These are phyloP conservation scores for Agelas oroides DNA, from an alignment of 37 sponge, comb jelly and placozoan genomes.

Conservation along the genomic window DNA sequence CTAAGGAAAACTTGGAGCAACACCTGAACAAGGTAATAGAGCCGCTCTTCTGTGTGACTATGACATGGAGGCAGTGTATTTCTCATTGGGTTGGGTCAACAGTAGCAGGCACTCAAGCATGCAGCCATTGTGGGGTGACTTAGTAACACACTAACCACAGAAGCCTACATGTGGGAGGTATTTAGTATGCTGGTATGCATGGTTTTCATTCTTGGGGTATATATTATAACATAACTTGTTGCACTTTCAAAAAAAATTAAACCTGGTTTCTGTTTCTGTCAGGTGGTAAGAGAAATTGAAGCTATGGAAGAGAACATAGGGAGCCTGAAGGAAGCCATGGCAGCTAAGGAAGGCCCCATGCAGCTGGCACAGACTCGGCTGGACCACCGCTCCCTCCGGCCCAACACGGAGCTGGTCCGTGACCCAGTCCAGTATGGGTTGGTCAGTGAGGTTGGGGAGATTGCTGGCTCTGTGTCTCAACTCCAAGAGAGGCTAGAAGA, in stretches of 20 bases:
- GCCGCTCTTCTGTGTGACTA: too few relatives aligned
- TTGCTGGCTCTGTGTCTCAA: constrained; percentile 51
- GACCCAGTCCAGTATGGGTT: constrained; percentile 94
- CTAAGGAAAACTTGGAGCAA: constrained; percentile 81
- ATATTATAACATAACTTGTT: too few relatives aligned
- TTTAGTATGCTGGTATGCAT: too few relatives aligned
- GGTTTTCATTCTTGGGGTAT: too few relatives aligned
- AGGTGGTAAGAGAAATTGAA: constrained; percentile 72
- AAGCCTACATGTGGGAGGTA: too few relatives aligned
- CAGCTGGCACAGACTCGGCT: constrained; percentile 89
- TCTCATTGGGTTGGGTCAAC: too few relatives aligned
- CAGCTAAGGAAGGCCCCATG: constrained; percentile 77
- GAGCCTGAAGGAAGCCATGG: constrained; percentile 64
- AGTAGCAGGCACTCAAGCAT: too few relatives aligned
- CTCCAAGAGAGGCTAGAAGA: constrained; percentile 71
- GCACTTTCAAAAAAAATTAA: too few relatives aligned
- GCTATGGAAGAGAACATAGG: constrained; percentile 83
- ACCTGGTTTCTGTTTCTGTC: too few relatives aligned
- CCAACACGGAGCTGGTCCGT: constrained; percentile 89
- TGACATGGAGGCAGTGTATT: too few relatives aligned
- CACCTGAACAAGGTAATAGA: constrained; percentile 75
- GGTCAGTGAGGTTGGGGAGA: constrained; percentile 83
- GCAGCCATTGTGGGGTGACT: too few relatives aligned
- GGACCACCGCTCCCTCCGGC: constrained; percentile 69
- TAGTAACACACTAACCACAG: too few relatives aligned